Conservation (phyloP, 2,113 vertebrate genomes). For the Oxygymnocypris stewartii region DNA sequence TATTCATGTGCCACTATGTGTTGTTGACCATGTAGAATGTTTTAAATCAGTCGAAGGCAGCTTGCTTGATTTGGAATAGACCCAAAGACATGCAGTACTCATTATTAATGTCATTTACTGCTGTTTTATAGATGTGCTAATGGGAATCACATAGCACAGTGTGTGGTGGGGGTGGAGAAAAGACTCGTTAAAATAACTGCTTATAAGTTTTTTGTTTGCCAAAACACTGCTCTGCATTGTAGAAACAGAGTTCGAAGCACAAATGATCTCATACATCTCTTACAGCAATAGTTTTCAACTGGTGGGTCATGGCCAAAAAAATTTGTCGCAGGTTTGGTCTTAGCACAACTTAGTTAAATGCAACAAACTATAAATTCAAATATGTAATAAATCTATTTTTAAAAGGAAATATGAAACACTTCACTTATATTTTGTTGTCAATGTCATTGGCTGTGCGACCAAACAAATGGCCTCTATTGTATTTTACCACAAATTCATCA, state of each 20-base stretch:
- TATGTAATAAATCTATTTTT: neutral
- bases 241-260: neutral
- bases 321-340: neutral
- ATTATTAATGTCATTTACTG: conserved; percentile 29
- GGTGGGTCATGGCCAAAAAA: neutral
- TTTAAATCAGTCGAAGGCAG: neutral
- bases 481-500: neutral
- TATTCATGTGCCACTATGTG: neutral
- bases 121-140: conserved; percentile 35
- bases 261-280: neutral
- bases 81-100: conserved; percentile 15
- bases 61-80: neutral
- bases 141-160: conserved; percentile 25
- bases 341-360: neutral
- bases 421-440: neutral
- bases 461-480: neutral
- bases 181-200: neutral
- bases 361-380: neutral
- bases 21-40: neutral
- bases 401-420: neutral
- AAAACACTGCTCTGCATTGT: neutral
- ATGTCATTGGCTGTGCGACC: neutral
- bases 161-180: neutral
- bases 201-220: neutral
- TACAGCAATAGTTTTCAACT: neutral